Base-by-base conservation (phyloP, 2,797 vertebrate species). In the Carapus acus region DNA sequence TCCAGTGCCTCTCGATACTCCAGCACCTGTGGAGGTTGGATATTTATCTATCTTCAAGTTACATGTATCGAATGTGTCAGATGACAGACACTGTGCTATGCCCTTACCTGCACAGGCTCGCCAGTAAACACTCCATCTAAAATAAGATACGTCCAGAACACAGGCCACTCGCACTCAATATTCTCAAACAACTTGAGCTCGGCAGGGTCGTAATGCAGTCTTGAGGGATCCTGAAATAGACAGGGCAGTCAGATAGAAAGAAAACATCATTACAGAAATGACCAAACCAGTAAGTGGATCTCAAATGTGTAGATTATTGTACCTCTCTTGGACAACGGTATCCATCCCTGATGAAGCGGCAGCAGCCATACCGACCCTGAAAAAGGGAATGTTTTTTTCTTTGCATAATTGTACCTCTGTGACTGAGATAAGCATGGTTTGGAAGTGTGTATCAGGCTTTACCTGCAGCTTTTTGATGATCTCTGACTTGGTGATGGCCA, bases 121-220 rank as follows among this genome's bases (percentile, higher is more conserved):
- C 85, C 89, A 39, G 53, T 84, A 76, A 99, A 99, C 65, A 97
- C 81, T 15, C 96, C 96, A 55, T 99, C 96, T 49, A 99, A 89
- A 56, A 98, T 86, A 58, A 99, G 91, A 49, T 97, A 99, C 0
- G 93, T 97, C 96, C 96, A 99, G 84, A 99, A 98, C 13, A 99
- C 88, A 0, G 96, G 96, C 96, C 96, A 98, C 56, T 99, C 96
- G 51, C 95, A 96, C 78, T 99, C 96, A 20, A 98, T 97, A 61
- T 98, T 98, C 81, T 99, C 96, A 86, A 99, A 98, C 47, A 99
- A 87, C 68, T 98, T 98, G 51, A 99, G 90, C 77, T 98, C 96
- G 33, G 94, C 93, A 1, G 96, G 93, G 74, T 99, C 96, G 42
- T 99, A 99, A 80, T 99, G 95, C 50, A 99, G 84, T 46, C 96